These are phyloP conservation scores for Arnoldichthys spilopterus DNA, from an alignment of 2,797 vertebrate genomes.

Conservation along the genomic window DNA sequence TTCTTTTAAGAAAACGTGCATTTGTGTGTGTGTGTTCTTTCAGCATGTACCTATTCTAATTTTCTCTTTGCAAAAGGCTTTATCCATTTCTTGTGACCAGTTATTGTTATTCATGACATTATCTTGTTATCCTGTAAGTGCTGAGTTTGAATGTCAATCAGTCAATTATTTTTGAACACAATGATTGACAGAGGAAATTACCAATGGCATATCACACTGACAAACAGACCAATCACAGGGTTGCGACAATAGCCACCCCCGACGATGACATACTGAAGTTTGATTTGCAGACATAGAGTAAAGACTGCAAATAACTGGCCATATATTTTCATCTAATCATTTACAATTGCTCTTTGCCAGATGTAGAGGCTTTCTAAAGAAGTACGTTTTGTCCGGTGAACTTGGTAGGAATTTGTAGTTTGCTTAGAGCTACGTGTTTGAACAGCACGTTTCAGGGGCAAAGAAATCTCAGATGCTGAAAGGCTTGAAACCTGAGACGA, in stretches of 20 bases:
- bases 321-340: neutral
- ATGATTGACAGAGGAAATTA: neutral
- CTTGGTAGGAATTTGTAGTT: slow-evolving; percentile 14
- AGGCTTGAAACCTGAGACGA: slow-evolving; percentile 9
- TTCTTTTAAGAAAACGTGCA: neutral
- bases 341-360: neutral
- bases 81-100: neutral
- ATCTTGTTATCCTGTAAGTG: neutral
- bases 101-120: neutral
- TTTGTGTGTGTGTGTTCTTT: neutral
- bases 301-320: neutral
- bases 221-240: neutral
- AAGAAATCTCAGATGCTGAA: neutral
- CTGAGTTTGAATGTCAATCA: neutral
- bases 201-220: neutral
- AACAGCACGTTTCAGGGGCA: neutral
- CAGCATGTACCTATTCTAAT: neutral
- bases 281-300: neutral
- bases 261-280: neutral
- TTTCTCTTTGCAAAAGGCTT: neutral
- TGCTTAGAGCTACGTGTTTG: neutral
- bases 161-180: neutral
- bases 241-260: neutral
- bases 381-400: neutral
- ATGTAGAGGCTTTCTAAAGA: slow-evolving; percentile 1